Evolutionary conservation across 1,140 invertebrate genomes (phyloP), one percentile per base, ranked within the genome.

Genomic region (Lordiphosa stackelbergi): DNA sequence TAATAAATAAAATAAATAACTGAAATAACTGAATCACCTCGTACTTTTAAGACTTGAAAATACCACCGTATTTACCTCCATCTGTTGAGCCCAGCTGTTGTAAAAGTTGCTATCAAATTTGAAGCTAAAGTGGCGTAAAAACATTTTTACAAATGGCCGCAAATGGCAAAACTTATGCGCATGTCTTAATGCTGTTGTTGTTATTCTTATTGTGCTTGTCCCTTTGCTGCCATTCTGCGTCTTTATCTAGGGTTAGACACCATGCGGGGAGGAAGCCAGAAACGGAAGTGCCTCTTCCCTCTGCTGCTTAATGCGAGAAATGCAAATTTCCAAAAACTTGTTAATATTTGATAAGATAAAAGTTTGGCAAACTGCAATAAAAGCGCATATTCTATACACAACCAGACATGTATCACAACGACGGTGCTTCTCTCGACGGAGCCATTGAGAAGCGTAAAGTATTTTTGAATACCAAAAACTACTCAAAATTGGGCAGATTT

Each of bases 261-360:
- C 28, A 31, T 31, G 7, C 6, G 28, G 28, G 28, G 6, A 8
- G 7, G 28, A 31, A 7, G 28, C 7, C 28, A 11, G 34, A 51
- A 31, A 51, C 45, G 66, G 66, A 61, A 65, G 49, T 62, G 38
- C 47, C 53, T 46, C 31, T 47, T 36, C 36, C 31, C 43, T 58
- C 71, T 59, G 47, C 51, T 69, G 54, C 69, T 73, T 36, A 36
- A 69, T 63, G 51, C 55, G 55, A 43, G 59, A 63, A 81, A 79
- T 64, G 75, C 62, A 68, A 79, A 74, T 69, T 60, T 81, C 38
- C 58, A 52, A 40, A 49, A 71, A 75, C 63, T 75, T 71, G 77
- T 75, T 72, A 79, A 75, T 81, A 56, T 81, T 75, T 83, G 75
- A 79, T 79, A 74, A 73, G 71, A 71, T 64, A 81, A 49, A 72